Base-by-base conservation (phyloP, 2,888 invertebrate genomes). In the Orchesella flavescens region DNA sequence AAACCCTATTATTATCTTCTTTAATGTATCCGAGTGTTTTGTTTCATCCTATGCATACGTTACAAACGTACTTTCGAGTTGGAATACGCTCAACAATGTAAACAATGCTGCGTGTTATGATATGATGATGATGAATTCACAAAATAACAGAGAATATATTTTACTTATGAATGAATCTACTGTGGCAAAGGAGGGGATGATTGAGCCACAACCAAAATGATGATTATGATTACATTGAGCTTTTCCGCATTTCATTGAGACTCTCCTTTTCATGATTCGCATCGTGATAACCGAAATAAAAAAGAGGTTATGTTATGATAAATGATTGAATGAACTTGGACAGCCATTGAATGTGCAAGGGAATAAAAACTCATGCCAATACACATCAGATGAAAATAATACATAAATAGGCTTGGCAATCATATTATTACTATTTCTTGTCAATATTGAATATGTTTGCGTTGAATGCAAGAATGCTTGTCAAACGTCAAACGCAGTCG, bases 1-100 rank as follows among this genome's bases (percentile, higher is more conserved):
- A n/a, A 23, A 80, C 19, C 80, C 80, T 80, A 73, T 80, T 73
- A 79, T 79, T 80, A 80, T 57, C 69, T 23, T 24, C 72, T 21
- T 49, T 49, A 68, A 49, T 68, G 68, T 49, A 19, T 68, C 68
- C 68, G 21, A 49, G 7, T 43, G 65, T 34, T 34, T 57, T 44
- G 65, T 65, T 61, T 49, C 15, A 49, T 12, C 49, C 49, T 49
- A 49, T 12, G 49, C 10, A 49, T 49, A 49, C 49, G n/a, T 49
- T 49, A 7, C 2, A 49, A 10, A 44, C n/a, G n/a, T n/a, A n/a
- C n/a, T n/a, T 34, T 34, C 3, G 34, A 7, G 34, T 34, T 34
- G 34, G 34, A 34, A 7, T 34, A 34, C 34, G 34, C 34, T 34
- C 61, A 61, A n/a, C 1, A 53, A 53, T 3, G 24, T 24, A 24